Evolutionary conservation across 2,113 vertebrate species (phyloP).

Genomic region (Dermatemys mawii): DNA sequence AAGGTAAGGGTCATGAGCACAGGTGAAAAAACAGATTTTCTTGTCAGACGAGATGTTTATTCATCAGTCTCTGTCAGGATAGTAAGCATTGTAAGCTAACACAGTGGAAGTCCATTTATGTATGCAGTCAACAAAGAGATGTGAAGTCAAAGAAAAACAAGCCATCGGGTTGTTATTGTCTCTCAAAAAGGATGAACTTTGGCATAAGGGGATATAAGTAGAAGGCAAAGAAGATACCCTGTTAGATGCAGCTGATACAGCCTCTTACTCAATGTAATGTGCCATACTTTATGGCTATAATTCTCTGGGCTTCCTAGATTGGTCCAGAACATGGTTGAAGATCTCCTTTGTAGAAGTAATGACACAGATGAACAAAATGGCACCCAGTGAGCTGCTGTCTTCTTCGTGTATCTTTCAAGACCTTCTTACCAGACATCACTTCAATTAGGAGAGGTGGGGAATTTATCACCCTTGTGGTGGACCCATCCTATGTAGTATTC

Average conservation of each 20-base stretch:
- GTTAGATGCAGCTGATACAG: background rate
- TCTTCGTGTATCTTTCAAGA: too few relatives aligned
- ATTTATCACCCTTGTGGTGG: too few relatives aligned
- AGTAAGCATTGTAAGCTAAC: background rate
- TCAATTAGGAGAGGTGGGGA: too few relatives aligned
- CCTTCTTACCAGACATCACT: too few relatives aligned
- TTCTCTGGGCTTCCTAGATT: too few relatives aligned
- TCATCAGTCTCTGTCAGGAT: background rate
- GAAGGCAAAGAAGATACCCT: background rate
- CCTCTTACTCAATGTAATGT: too few relatives aligned
- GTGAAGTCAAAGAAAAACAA: background rate
- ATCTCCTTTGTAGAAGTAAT: too few relatives aligned
- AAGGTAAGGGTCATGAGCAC: background rate
- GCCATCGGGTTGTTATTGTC: background rate
- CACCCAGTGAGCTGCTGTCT: too few relatives aligned
- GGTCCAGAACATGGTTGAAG: too few relatives aligned
- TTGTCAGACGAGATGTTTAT: background rate
- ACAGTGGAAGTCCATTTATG: background rate
- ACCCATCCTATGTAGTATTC: too few relatives aligned
- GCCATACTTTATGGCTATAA: too few relatives aligned
- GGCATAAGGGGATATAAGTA: background rate
- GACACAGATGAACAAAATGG: too few relatives aligned
- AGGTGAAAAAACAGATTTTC: background rate
- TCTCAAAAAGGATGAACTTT: background rate
- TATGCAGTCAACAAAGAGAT: background rate